Conservation (phyloP, 2,797 vertebrate species). For the Brachyalestes nurse region DNA sequence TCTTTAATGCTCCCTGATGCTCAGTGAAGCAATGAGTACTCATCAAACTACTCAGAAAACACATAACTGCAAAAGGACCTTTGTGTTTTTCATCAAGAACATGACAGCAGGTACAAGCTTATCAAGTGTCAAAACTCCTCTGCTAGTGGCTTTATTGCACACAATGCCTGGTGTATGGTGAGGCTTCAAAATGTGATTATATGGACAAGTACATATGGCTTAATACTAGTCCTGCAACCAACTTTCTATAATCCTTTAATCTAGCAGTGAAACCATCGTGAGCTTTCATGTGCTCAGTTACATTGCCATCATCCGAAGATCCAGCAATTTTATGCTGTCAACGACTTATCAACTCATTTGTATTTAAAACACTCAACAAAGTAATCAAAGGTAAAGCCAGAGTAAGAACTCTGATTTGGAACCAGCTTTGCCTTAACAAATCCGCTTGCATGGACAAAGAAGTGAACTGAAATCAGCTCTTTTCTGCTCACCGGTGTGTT, state of each 20-base stretch:
- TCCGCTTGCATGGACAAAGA: neutral
- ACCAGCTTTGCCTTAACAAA: neutral
- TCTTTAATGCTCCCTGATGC: too few species aligned
- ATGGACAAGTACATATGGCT: too few species aligned
- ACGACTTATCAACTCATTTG: neutral
- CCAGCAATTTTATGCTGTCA: too few species aligned
- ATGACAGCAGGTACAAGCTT: neutral
- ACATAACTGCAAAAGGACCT: too few species aligned
- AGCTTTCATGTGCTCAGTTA: too few species aligned
- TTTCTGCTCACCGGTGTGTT: conserved; percentile 84
- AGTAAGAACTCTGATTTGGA: neutral
- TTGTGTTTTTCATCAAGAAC: neutral
- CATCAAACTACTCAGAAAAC: too few species aligned
- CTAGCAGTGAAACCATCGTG: neutral
- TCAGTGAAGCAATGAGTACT: too few species aligned
- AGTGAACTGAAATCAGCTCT: neutral
- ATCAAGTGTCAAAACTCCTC: neutral
- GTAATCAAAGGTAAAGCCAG: neutral
- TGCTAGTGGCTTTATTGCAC: neutral
- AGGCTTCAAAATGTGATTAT: neutral
- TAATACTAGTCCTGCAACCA: too few species aligned
- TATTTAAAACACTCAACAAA: neutral
- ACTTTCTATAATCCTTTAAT: neutral
- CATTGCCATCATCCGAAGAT: too few species aligned
- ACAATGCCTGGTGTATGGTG: neutral